These are phyloP conservation scores for Dioctria linearis DNA, from an alignment of 2,888 invertebrate genomes.

Conservation along the genomic window DNA sequence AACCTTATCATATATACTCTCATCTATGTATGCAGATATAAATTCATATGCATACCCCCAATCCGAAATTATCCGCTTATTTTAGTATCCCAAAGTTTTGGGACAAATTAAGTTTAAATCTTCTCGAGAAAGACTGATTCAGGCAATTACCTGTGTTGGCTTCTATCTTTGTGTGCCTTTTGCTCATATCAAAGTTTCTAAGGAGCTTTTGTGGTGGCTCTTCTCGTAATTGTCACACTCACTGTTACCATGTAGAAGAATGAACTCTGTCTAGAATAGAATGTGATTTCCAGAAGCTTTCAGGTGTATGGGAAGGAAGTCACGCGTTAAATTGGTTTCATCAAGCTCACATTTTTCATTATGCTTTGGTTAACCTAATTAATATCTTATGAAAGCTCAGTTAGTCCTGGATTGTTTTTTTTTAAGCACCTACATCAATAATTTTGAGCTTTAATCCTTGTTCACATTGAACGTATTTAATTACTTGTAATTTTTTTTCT, in stretches of 20 bases:
- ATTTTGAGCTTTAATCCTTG: too few relatives aligned
- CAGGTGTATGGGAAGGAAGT: conserved; percentile 27
- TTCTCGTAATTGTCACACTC: conserved; percentile 22
- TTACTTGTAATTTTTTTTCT: too few relatives aligned
- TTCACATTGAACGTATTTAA: too few relatives aligned
- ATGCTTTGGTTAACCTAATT: conserved; percentile 24
- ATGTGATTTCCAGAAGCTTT: conserved; percentile 19
- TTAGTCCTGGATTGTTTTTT: not conserved
- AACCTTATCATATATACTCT: not conserved
- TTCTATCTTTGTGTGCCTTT: conserved; percentile 29
- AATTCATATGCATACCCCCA: not conserved
- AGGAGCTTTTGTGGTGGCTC: conserved; percentile 39
- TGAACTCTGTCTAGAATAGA: conserved; percentile 1
- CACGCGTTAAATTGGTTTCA: conserved; percentile 52
- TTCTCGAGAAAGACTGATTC: conserved; percentile 56
- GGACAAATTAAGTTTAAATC: conserved; percentile 55
- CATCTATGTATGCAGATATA: not conserved
- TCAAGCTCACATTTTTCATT: conserved; percentile 33
- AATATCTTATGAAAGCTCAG: conserved; percentile 16
- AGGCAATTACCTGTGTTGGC: conserved; percentile 53
- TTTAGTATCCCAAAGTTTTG: conserved; percentile 47
- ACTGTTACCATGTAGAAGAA: conserved; percentile 11
- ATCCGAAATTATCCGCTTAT: conserved; percentile 31
- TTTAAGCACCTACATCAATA: too few relatives aligned
- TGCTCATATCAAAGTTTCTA: conserved; percentile 48